phyloP scores from a whole-genome alignment of 1,140 invertebrate genomes.

The Hyles vespertilio region DNA sequence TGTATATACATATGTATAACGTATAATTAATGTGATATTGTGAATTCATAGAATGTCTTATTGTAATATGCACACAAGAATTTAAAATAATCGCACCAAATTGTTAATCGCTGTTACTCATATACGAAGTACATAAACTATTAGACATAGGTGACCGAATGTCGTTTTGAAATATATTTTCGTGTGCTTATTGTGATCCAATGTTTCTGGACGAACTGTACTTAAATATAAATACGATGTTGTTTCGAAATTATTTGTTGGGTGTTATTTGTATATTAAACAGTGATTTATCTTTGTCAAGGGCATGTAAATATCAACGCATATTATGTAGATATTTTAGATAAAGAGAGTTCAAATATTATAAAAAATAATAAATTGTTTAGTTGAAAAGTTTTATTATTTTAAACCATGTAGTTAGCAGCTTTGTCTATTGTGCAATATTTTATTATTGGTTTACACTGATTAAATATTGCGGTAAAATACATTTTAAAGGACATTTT shows the following conservation, averaged over 20 bases:
- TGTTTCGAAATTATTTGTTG: constrained; percentile 54
- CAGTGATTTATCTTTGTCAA: constrained; percentile 59
- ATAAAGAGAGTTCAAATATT: constrained; percentile 73
- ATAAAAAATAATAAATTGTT: constrained; percentile 70
- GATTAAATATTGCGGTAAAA: no score
- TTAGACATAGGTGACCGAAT: constrained; percentile 2
- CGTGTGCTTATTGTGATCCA: constrained; percentile 16
- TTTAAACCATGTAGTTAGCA: neutral
- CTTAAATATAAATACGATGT: constrained; percentile 38
- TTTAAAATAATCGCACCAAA: constrained; percentile 11
- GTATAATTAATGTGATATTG: no score
- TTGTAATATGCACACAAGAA: no score
- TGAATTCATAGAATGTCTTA: no score
- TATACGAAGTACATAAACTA: constrained; percentile 13
- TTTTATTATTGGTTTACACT: no score
- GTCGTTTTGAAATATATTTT: constrained; percentile 16
- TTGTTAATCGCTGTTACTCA: constrained; percentile 20
- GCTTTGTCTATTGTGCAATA: no score
- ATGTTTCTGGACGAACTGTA: constrained; percentile 29
- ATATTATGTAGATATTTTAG: constrained; percentile 70
- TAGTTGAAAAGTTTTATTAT: constrained; percentile 54
- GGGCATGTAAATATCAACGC: constrained; percentile 65
- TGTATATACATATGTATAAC: no score
- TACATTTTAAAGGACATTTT: no score
- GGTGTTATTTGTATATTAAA: constrained; percentile 63